Evolutionary conservation across 2,888 invertebrate genomes (phyloP).

Genomic region (Trilocha varians): DNA sequence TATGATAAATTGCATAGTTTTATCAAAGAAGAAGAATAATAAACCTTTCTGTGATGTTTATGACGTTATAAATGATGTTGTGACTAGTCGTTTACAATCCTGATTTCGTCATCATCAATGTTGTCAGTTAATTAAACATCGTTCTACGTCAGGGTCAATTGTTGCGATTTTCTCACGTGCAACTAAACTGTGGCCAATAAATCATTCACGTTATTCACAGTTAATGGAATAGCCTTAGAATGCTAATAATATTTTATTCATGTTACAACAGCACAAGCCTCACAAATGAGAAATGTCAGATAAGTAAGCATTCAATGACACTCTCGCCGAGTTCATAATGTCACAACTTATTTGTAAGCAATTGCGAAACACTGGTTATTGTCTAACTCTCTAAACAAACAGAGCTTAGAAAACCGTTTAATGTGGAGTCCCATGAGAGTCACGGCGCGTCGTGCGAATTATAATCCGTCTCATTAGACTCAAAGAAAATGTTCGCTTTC

Average conservation of each 20-base stretch:
- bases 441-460: constrained; percentile 38
- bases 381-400: constrained; percentile 33
- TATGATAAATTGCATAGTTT: too few species aligned
- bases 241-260: not conserved
- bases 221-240: not conserved
- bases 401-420: constrained; percentile 31
- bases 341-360: constrained; percentile 26
- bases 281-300: not conserved
- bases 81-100: too few species aligned
- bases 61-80: too few species aligned
- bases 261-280: not conserved
- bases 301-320: not conserved
- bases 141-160: too few species aligned
- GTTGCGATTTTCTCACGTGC: not conserved
- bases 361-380: constrained; percentile 38
- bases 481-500: constrained; percentile 56
- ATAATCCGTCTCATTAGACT: constrained; percentile 53
- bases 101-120: too few species aligned
- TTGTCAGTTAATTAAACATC: too few species aligned
- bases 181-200: not conserved
- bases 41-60: too few species aligned
- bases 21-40: too few species aligned
- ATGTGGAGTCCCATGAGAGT: constrained; percentile 38
- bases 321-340: constrained; percentile 20
- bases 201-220: not conserved